These are phyloP conservation scores for Larimichthys crocea DNA, from an alignment of 2,113 vertebrate genomes.

Conservation along the genomic window DNA sequence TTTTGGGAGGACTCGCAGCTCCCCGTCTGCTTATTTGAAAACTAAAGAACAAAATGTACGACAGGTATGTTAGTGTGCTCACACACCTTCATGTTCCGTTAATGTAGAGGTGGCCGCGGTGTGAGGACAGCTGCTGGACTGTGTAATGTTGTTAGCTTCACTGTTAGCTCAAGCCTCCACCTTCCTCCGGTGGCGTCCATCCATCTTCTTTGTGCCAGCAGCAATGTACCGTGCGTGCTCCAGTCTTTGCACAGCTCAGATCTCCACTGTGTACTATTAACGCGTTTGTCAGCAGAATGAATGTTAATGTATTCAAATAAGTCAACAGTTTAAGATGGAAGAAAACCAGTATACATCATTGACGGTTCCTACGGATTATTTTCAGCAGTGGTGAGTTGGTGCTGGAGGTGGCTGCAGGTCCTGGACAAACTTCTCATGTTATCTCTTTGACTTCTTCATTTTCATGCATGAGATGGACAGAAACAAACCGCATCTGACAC, in stretches of 20 bases:
- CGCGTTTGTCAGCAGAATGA: conserved; percentile 58
- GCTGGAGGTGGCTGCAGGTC: conserved; percentile 57
- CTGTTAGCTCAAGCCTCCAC: conserved; percentile 25
- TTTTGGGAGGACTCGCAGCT: conserved; percentile 61
- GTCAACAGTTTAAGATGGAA: conserved; percentile 81
- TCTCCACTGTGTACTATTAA: conserved; percentile 23
- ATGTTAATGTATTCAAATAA: conserved; percentile 77
- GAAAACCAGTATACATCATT: conserved; percentile 83
- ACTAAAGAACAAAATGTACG: conserved; percentile 73
- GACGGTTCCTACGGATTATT: conserved; percentile 83
- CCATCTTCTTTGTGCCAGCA: conserved; percentile 56
- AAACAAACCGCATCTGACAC: conserved; percentile 12
- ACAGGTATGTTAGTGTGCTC: conserved; percentile 73
- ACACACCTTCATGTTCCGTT: background rate
- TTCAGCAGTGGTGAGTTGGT: conserved; percentile 85
- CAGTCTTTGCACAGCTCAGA: conserved; percentile 14
- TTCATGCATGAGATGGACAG: conserved; percentile 63
- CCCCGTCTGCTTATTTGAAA: conserved; percentile 48
- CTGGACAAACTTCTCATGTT: conserved; percentile 43
- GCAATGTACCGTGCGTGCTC: conserved; percentile 15
- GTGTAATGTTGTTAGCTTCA: conserved; percentile 8
- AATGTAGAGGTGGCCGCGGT: background rate
- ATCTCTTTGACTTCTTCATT: conserved; percentile 51
- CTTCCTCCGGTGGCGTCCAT: conserved; percentile 30
- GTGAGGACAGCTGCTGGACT: background rate